Evolutionary conservation across 23 tunicate genomes (phyloP), one percentile per base, ranked within the genome.

Genomic region (Halocynthia roretzi): DNA sequence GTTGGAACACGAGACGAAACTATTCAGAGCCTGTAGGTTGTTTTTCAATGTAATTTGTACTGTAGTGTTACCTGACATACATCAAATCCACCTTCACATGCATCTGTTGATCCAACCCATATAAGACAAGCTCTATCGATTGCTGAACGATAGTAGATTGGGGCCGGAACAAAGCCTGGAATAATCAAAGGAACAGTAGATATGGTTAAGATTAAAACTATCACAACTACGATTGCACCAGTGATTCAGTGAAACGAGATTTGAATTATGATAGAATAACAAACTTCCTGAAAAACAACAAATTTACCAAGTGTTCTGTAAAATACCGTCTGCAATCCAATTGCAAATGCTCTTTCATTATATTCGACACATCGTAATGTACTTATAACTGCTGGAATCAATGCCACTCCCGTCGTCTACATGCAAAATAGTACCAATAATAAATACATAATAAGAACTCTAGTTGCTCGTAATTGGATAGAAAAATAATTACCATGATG

Each of bases 91-190:
- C 63, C 76, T 5, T 62, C 72, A 53, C 93, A 85, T 67, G 58
- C 68, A 68, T 86, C 87, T 15, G 85, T 63, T 5, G 81, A 71
- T 9, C 88, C 88, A 51, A 75, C 77, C 99, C 99, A 96, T 54
- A 96, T n/a, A 53, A 82, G 17, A 57, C 99, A 96, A 31, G 99
- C 96, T 75, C 74, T 82, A 72, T 96, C 99, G 50, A 96, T 96
- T 15, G 84, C 93, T 17, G 81, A 58, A 7, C 99, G 93, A 61
- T 88, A 96, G 88, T 96, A 96, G 20, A 96, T 96, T 0, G 96
- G 99, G 6, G 99, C 96, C 14, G 98, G 98, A 64, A 85, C 85
- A 87, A 85, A 86, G 8, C 91, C 98, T 92, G 79, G 9, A 73
- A 23, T 31, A 31, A 31, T 1, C 44, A 31, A 31, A 31, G 44